Base-by-base conservation (phyloP, 2,888 invertebrate genomes). In the Axea sp. region DNA sequence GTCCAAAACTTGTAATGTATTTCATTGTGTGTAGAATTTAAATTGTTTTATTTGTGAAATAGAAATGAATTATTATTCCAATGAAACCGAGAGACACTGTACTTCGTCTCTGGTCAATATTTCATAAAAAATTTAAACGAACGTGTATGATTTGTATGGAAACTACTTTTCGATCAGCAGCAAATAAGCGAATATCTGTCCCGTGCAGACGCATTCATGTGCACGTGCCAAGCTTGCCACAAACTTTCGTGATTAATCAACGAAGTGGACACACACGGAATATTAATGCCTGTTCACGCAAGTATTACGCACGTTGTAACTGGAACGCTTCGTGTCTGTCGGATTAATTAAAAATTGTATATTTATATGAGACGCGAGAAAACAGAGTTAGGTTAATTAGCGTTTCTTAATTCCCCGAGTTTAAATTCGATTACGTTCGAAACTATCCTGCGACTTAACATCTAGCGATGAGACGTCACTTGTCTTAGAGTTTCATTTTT, bases 241-340 rank as follows among this genome's bases (percentile, higher is more conserved):
- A 41, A 57, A 49, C 71, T 64, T 64, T 72, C 72, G 59, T 72
- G 73, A 73, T 67, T 73, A 67, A 73, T 73, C 65, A 72, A 73
- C 59, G 51, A 37, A 57, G 65, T 59, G 65, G 73, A 73, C 73
- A 73, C 73, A 60, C 22, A 19, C 47, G 73, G 73, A 73, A 73
- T 73, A 73, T 64, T 73, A 73, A 73, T 73, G 45, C 30, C 19
- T 31, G 65, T 37, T 37, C 59, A 60, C 15, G 39, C 51, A 33
- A 57, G 31, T 35, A 51, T 65, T 65, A 55, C 73, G 65, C 60
- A 60, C 49, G 30, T 41, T 49, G 45, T 55, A 64, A 72, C 59
- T 59, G 68, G 55, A 51, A 57, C 65, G 65, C 57, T 65, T 65
- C 65, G 12, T 55, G 30, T 11, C 22, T 19, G 49, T 35, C 35